phyloP scores from a whole-genome alignment of 1,140 invertebrate species.

The Bombus soroeensis region DNA sequence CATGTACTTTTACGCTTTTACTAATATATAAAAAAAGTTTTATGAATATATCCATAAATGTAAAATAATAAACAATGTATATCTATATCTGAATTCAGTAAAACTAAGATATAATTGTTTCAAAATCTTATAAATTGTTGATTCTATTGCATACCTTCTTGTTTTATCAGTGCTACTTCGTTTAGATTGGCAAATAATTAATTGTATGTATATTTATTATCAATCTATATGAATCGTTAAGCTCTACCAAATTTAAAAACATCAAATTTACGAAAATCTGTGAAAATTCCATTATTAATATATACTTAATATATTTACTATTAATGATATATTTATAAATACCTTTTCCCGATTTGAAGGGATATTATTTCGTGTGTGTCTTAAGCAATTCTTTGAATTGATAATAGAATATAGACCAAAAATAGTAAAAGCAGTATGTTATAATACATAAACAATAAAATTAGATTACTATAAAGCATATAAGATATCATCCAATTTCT shows the following conservation, averaged over 20 bases:
- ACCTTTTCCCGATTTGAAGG: conserved; percentile 5
- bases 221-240: conserved; percentile 6
- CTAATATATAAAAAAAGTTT: background rate
- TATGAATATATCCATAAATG: conserved; percentile 31
- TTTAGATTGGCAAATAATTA: conserved; percentile 57
- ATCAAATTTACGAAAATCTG: conserved; percentile 16
- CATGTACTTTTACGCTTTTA: conserved; percentile 5
- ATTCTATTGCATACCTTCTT: conserved; percentile 41
- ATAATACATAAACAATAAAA: conserved; percentile 56
- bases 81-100: conserved; percentile 62
- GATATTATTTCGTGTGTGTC: conserved; percentile 11
- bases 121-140: conserved; percentile 31
- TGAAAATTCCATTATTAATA: conserved; percentile 53
- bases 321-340: conserved; percentile 21
- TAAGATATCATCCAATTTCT: conserved; percentile 29
- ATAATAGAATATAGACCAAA: conserved; percentile 17
- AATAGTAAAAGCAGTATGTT: conserved; percentile 24
- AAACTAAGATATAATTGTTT: conserved; percentile 40
- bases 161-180: conserved; percentile 44
- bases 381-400: conserved; percentile 21
- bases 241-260: conserved; percentile 26
- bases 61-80: conserved; percentile 58
- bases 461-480: conserved; percentile 40
- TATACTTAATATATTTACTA: conserved; percentile 54
- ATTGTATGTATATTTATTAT: conserved; percentile 58